Evolutionary conservation across 2,888 invertebrate genomes (phyloP).

Genomic region (Ommatoiulus sabulosus): DNA sequence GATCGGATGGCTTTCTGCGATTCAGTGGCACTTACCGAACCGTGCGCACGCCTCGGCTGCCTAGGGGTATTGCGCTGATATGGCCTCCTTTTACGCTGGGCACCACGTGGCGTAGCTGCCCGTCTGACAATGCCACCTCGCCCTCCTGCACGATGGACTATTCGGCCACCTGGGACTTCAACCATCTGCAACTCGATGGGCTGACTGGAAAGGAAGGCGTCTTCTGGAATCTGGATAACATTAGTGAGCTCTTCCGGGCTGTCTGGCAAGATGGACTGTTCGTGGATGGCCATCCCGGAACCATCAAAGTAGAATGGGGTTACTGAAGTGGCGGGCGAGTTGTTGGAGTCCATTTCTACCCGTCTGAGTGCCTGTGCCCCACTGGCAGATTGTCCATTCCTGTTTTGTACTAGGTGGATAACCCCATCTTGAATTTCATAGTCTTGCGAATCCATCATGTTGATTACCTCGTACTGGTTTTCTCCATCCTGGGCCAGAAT

Average conservation of each 20-base stretch:
- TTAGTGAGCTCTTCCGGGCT: slow-evolving; percentile 1
- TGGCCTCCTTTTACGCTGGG: neutral
- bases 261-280: slow-evolving; percentile 47
- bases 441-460: slow-evolving; percentile 17
- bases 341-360: neutral
- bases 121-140: neutral
- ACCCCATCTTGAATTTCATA: neutral
- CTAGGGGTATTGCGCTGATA: neutral
- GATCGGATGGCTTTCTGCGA: neutral
- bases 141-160: neutral
- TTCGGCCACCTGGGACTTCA: neutral
- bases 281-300: neutral
- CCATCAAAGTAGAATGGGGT: slow-evolving; percentile 36
- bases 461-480: slow-evolving; percentile 6
- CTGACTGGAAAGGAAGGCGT: slow-evolving; percentile 17
- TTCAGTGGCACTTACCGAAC: neutral
- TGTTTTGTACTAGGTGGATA: neutral
- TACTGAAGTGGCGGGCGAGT: slow-evolving; percentile 1
- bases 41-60: neutral
- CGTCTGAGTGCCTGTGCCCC: neutral
- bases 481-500: neutral
- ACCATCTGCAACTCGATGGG: slow-evolving; percentile 42
- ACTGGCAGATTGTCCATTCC: neutral
- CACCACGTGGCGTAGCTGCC: neutral
- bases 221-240: slow-evolving; percentile 50